These are phyloP conservation scores for Caenorhabditis japonica DNA, from an alignment of 2,888 invertebrate genomes.

Conservation along the genomic window DNA sequence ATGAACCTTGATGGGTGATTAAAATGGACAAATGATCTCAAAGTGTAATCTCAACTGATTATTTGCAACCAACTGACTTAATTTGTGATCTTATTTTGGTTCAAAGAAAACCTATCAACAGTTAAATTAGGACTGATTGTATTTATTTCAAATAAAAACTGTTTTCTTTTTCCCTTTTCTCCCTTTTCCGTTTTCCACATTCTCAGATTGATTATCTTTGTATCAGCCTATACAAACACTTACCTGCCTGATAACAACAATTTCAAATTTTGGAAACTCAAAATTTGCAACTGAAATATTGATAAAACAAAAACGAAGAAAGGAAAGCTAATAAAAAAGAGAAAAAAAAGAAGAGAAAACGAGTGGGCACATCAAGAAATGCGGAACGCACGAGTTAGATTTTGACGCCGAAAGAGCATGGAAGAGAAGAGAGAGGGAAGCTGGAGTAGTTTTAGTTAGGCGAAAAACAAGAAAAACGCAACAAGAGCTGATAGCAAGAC, in stretches of 20 bases:
- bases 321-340: too few relatives aligned
- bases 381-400: constrained; percentile 34
- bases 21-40: constrained; percentile 15
- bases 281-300: neutral
- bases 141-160: constrained; percentile 2
- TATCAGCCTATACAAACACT: constrained; percentile 27
- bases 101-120: constrained; percentile 9
- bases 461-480: constrained; percentile 3
- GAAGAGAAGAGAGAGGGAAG: constrained; percentile 6
- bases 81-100: constrained; percentile 16
- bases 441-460: neutral
- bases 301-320: neutral
- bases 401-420: constrained; percentile 30
- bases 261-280: constrained; percentile 23
- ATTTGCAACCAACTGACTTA: too few relatives aligned
- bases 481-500: constrained; percentile 14
- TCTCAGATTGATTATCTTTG: constrained; percentile 33
- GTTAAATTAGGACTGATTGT: neutral
- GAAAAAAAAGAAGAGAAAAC: constrained; percentile 3
- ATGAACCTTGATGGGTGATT: constrained; percentile 36
- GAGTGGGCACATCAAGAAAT: constrained; percentile 31
- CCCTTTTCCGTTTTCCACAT: too few relatives aligned
- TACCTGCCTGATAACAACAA: constrained; percentile 17
- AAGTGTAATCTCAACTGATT: constrained; percentile 34
- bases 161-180: neutral